A percentile compares a stretch with the other conserved stretches of the same genome.
phyloP scores from a whole-genome alignment of 2,888 invertebrate genomes.

The Papilio elwesi region DNA sequence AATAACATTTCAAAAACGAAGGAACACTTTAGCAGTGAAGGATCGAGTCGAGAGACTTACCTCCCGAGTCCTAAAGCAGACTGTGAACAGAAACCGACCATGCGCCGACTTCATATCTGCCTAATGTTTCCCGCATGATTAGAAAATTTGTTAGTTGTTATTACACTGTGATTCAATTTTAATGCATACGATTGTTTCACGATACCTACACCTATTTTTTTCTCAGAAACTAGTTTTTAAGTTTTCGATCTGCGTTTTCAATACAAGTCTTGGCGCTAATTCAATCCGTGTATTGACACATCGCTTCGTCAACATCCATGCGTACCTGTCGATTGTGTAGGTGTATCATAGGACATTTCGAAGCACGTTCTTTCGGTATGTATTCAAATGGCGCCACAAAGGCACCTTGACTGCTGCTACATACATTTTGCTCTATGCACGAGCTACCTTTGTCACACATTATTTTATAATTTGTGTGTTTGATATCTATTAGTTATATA shows the following conservation, averaged over 20 bases:
- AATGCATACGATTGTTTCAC: not conserved
- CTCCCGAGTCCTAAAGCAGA: no score
- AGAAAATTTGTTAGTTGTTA: no score
- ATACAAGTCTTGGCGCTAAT: conserved; percentile 39
- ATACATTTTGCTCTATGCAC: conserved; percentile 49
- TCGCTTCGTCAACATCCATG: conserved; percentile 43
- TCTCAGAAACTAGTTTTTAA: conserved; percentile 20
- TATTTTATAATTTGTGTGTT: not conserved
- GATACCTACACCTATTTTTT: not conserved
- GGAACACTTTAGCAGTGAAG: no score
- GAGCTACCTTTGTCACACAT: conserved; percentile 58
- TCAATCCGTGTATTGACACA: conserved; percentile 46
- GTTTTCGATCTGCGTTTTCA: conserved; percentile 22
- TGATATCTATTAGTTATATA: no score
- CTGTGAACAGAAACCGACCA: no score
- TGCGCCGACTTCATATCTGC: no score
- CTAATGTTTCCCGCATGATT: no score
- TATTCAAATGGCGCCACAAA: conserved; percentile 65
- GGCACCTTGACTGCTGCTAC: conserved; percentile 72
- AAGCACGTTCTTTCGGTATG: conserved; percentile 57
- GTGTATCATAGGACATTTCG: conserved; percentile 60
- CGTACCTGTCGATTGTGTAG: conserved; percentile 55
- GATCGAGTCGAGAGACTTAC: no score
- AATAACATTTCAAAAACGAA: not conserved
- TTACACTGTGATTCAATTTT: no score